Evolutionary conservation across 2,113 vertebrate genomes (phyloP), one percentile per base, ranked within the genome.

Genomic region (Anas platyrhynchos): DNA sequence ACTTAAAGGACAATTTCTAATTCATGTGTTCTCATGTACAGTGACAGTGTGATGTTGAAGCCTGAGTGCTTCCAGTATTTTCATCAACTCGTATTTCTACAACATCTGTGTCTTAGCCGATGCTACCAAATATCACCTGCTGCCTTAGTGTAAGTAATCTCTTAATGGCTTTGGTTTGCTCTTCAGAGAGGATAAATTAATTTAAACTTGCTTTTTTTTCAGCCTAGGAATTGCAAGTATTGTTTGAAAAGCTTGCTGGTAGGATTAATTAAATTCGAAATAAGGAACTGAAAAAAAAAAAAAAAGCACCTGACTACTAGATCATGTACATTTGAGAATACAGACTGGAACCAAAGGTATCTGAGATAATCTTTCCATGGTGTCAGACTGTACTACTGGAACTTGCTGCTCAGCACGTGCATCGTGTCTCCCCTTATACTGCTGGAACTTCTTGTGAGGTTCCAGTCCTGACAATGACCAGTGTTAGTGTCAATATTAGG

Each of bases 61-160:
- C 96, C 98, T 2, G 98, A 99, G 86, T 98, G 98, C 91, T 98
- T 99, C 93, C 97, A 96, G 0, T 97, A 98, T 83, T 98, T 99
- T 76, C 96, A 92, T 55, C 97, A 98, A 16, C 98, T 99, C 43
- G 10, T 11, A 54, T 91, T 85, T 36, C 98, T 99, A 76, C 94
- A 97, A 76, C 98, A 99, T 67, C 97, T 99, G 38, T 98, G 98
- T 18, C 98, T 99, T 93, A 99, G 99, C 50, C 99, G 99, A 91
- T 99, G 99, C 96, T 99, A 99, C 3, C 99, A 99, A 97, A 99
- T 99, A 74, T 97, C 98, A 88, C 98, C 98, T 12, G 98, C 98
- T 36, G 97, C 98, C 32, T 98, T 99, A 92, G 84, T 98, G 98
- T 98, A 91, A 98, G 98, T 98, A 91, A 89, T 38, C 32, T 58